Conservation (phyloP, 23 tunicate species). For the Ciona savignyi region DNA sequence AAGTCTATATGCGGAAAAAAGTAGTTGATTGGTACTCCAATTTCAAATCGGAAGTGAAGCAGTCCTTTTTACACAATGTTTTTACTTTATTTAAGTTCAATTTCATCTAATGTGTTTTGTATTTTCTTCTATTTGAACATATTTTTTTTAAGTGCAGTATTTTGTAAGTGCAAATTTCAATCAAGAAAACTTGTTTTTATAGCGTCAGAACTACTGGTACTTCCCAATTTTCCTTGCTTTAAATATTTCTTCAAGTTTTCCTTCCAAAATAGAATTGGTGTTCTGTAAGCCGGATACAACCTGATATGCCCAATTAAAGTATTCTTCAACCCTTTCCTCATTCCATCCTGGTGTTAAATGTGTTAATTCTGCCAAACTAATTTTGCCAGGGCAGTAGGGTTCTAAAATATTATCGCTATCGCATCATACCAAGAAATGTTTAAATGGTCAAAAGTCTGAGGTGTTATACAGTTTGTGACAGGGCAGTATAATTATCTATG, state of each 20-base stretch:
- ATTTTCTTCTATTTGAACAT: too few relatives aligned
- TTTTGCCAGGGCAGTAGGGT: too few relatives aligned
- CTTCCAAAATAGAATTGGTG: slow-evolving; percentile 60
- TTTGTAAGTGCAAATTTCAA: neutral
- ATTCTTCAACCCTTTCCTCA: slow-evolving; percentile 68
- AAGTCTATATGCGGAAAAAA: slow-evolving; percentile 15
- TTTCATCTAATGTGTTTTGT: too few relatives aligned
- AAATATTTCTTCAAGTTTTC: slow-evolving; percentile 54
- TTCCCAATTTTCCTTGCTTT: slow-evolving; percentile 19
- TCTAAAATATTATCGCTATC: too few relatives aligned
- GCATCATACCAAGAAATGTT: too few relatives aligned
- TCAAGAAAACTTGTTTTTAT: neutral
- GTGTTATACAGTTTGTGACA: too few relatives aligned
- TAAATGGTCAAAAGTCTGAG: too few relatives aligned
- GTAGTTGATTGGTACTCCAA: slow-evolving; percentile 34
- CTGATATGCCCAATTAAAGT: slow-evolving; percentile 82
- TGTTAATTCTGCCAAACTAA: too few relatives aligned
- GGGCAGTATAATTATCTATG: too few relatives aligned
- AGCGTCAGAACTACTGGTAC: too few relatives aligned
- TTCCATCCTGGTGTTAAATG: slow-evolving; percentile 94
- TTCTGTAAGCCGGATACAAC: slow-evolving; percentile 85
- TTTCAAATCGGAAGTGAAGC: slow-evolving; percentile 11
- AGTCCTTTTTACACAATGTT: neutral
- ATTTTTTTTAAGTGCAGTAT: neutral
- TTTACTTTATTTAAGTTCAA: neutral